Evolutionary conservation across 2,888 invertebrate species (phyloP), one percentile per base, ranked within the genome.

Genomic region (Blastobasis lacticolella): DNA sequence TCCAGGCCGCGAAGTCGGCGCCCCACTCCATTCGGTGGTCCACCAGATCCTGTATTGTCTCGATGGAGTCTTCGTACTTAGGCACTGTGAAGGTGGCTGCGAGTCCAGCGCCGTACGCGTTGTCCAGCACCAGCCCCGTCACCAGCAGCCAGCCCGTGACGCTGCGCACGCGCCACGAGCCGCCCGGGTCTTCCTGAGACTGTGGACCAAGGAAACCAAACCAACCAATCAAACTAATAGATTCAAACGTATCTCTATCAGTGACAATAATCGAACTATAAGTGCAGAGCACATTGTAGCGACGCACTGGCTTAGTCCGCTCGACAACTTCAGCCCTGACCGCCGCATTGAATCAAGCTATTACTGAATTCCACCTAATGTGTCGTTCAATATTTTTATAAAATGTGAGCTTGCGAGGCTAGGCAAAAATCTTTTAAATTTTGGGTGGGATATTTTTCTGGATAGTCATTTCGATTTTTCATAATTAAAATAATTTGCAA

Each of bases 11-110:
- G 37, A 91, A 91, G 0, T 91, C 92, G 0, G 90, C 93, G 0
- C 90, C 91, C 93, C 93, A 93, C 54, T 82, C 75, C 38, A 92
- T 63, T 4, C 85, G 73, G 55, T 90, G 89, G n/a, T 86, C 80
- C 0, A 89, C 88, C 53, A 94, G 78, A 52, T 93, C 91, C 48
- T 90, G 78, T 3, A 91, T 81, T 0, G 91, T 91, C 58, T 92
- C 90, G 6, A 93, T 90, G 0, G 92, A 89, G 46, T 88, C 82
- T 47, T 90, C 90, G 58, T 90, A 91, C 78, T 84, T 89, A 0
- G 93, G 93, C 23, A 93, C 88, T 0, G 93, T 93, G 69, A 93
- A 89, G 37, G 91, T 90, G 48, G 91, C 91, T 6, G 93, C 89
- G 45, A 93, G 74, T 0, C 93, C 93, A 49, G 92, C 92, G 23